Base-by-base conservation (phyloP, 2,888 invertebrate species). In the Artemia sinica region DNA sequence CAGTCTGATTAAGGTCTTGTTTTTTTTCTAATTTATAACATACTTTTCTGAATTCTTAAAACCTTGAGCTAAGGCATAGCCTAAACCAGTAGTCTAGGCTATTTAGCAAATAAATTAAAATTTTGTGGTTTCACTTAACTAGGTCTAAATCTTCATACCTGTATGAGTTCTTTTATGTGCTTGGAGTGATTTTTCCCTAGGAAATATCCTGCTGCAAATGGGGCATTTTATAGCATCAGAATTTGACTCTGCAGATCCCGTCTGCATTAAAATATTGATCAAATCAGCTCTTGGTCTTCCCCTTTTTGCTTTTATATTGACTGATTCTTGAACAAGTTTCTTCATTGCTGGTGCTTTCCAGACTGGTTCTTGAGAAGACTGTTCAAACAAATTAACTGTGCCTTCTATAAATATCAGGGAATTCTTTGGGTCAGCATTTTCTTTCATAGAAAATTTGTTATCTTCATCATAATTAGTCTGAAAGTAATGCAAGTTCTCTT, bases 221-320 rank as follows among this genome's bases (percentile, higher is more conserved):
- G 81, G 81, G 76, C 88, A 88, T 75, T 85, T 85, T 73, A 87
- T 86, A 70, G 83, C 82, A 66, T 66, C 12, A 18, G 63, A 18
- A 75, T 84, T 84, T 9, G 83, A 83, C 12, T 85, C 85, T 49
- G 84, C 83, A 66, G 84, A 83, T 58, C 87, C 87, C 77, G 86
- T 84, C 72, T 83, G 79, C 77, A 87, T 86, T 68, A 87, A 79
- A 71, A 82, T 81, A 71, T 83, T 83, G 69, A 88, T 82, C 69
- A 83, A 82, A 77, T 86, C 86, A 67, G 86, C 85, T 74, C 86
- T 80, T 14, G 87, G 87, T 73, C 88, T 78, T 14, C 87, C 88
- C 73, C 86, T 79, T 72, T 74, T 73, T 7, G 58, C 63, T 10
- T 58, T 28, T 28, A 58, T 18, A n/a, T 10, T 8, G 8, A 11